Conservation (phyloP, 2,888 invertebrate species). For the Plagiodera versicolora region DNA sequence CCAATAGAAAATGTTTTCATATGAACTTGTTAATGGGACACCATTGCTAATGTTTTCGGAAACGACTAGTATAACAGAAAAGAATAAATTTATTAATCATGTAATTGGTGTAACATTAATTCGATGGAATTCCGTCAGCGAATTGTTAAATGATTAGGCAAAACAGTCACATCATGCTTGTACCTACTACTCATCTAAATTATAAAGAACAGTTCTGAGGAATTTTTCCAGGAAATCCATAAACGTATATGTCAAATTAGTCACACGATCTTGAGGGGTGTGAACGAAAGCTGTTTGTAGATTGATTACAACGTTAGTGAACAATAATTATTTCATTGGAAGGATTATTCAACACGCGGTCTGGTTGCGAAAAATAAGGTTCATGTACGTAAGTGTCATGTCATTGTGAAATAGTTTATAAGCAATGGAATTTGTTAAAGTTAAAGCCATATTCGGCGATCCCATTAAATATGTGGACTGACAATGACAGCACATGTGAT, state of each 20-base stretch:
- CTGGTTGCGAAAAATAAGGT: slow-evolving; percentile 19
- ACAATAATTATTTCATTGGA: slow-evolving; percentile 21
- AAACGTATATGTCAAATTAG: slow-evolving; percentile 12
- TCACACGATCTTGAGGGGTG: slow-evolving; percentile 14
- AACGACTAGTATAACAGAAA: no score
- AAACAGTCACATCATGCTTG: no score
- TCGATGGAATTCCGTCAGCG: no score
- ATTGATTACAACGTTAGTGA: slow-evolving; percentile 14
- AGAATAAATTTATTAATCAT: no score
- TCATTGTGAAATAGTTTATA: slow-evolving; percentile 20
- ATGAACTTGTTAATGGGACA: no score
- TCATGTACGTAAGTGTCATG: not conserved
- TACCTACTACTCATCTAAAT: no score
- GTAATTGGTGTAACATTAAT: no score
- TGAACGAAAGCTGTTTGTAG: slow-evolving; percentile 13
- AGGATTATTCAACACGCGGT: slow-evolving; percentile 24
- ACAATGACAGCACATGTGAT: slow-evolving; percentile 20
- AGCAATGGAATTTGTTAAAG: slow-evolving; percentile 16
- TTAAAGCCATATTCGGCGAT: slow-evolving; percentile 14
- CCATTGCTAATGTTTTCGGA: no score
- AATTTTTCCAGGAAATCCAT: not conserved
- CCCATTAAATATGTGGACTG: slow-evolving; percentile 13
- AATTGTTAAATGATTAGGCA: no score
- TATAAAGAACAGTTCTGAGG: no score
- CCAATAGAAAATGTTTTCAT: no score